Conservation (phyloP, 2,888 invertebrate species). For the Gymnocheta viridis region DNA sequence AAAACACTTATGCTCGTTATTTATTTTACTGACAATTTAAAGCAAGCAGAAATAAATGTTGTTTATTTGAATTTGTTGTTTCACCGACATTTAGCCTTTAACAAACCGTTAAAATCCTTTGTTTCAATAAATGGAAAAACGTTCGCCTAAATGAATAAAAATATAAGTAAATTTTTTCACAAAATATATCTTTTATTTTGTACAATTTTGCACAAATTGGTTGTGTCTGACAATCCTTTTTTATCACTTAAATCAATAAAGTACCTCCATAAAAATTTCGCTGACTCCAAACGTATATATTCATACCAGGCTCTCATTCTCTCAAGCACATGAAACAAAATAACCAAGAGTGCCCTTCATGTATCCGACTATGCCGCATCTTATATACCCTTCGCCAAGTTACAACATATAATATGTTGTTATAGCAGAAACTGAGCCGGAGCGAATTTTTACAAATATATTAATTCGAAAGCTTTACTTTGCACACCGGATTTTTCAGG, state of each 20-base stretch:
- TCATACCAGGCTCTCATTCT: background rate
- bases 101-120: conserved; percentile 64
- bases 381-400: background rate
- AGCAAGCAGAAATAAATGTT: conserved; percentile 15
- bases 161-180: background rate
- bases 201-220: conserved; percentile 62
- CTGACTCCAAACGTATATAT: conserved; percentile 59
- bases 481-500: too few species aligned
- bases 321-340: background rate
- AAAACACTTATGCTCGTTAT: background rate
- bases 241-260: conserved; percentile 69
- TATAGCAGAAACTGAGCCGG: too few species aligned
- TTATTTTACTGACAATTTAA: conserved; percentile 31
- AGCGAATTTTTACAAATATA: too few species aligned
- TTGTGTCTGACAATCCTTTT: conserved; percentile 68
- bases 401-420: too few species aligned
- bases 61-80: conserved; percentile 37
- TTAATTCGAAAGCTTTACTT: too few species aligned
- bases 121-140: conserved; percentile 63
- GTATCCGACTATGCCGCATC: background rate
- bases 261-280: conserved; percentile 63
- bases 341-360: background rate
- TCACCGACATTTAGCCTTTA: conserved; percentile 51
- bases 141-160: conserved; percentile 29
- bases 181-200: conserved; percentile 52